Conservation (phyloP, 2,888 invertebrate species). For the Hedya salicella region DNA sequence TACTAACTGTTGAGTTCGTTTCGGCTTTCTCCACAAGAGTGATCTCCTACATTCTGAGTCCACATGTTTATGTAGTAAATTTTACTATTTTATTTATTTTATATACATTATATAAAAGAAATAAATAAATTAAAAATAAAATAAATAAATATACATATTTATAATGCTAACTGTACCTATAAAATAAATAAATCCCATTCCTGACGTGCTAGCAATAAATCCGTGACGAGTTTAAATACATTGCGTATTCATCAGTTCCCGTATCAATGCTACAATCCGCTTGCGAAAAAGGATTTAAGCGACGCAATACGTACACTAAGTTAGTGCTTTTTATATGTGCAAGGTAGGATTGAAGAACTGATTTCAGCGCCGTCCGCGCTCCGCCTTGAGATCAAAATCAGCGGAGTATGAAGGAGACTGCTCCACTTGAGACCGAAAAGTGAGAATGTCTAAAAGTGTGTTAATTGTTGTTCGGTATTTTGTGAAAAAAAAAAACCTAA, state of each 20-base stretch:
- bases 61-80: too few species aligned
- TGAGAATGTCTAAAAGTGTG: neutral
- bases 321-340: neutral
- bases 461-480: neutral
- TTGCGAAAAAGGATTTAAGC: conserved; percentile 1
- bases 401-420: conserved; percentile 22
- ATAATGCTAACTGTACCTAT: neutral
- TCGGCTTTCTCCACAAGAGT: too few species aligned
- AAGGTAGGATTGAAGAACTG: conserved; percentile 18
- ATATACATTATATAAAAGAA: too few species aligned
- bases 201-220: conserved; percentile 22
- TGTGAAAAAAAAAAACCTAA: too few species aligned
- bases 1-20: too few species aligned
- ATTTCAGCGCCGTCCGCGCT: conserved; percentile 17
- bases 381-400: conserved; percentile 38
- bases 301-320: neutral
- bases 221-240: conserved; percentile 34
- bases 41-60: too few species aligned
- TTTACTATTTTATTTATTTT: too few species aligned
- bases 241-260: conserved; percentile 27
- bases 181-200: conserved; percentile 22
- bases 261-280: neutral
- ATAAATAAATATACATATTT: too few species aligned
- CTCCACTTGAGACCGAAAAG: conserved; percentile 22
- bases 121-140: too few species aligned